phyloP scores from a whole-genome alignment of 2,797 vertebrate genomes.

The Lacerta agilis region DNA sequence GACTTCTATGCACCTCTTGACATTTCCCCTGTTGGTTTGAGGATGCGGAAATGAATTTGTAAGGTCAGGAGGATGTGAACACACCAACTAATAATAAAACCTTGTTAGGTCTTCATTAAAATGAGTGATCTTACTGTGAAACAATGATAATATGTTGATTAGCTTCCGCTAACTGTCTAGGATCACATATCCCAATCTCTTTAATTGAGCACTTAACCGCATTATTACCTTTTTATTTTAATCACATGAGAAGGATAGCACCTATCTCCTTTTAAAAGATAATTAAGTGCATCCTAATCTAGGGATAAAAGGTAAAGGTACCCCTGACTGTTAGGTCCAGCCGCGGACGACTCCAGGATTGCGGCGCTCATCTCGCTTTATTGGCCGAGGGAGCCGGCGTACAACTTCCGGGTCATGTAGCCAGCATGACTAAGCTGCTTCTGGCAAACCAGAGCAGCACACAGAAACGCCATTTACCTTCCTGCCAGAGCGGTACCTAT shows the following conservation, averaged over 20 bases:
- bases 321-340: too few relatives aligned
- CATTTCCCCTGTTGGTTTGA: background rate
- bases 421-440: too few relatives aligned
- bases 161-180: background rate
- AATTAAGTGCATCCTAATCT: background rate
- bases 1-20: background rate
- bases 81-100: background rate
- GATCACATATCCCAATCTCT: conserved; percentile 11
- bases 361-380: too few relatives aligned
- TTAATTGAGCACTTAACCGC: conserved; percentile 10
- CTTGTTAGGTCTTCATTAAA: background rate
- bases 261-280: background rate
- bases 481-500: too few relatives aligned
- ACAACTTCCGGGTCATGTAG: too few relatives aligned
- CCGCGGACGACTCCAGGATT: too few relatives aligned
- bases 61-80: background rate
- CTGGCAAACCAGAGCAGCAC: too few relatives aligned
- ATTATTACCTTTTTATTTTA: background rate
- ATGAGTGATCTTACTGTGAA: background rate
- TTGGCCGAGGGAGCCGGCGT: too few relatives aligned
- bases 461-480: too few relatives aligned
- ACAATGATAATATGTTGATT: background rate
- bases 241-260: background rate
- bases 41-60: background rate
- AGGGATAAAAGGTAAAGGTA: background rate